phyloP scores from a whole-genome alignment of 2,888 invertebrate species.

The Drosophila hawaiiensis region DNA sequence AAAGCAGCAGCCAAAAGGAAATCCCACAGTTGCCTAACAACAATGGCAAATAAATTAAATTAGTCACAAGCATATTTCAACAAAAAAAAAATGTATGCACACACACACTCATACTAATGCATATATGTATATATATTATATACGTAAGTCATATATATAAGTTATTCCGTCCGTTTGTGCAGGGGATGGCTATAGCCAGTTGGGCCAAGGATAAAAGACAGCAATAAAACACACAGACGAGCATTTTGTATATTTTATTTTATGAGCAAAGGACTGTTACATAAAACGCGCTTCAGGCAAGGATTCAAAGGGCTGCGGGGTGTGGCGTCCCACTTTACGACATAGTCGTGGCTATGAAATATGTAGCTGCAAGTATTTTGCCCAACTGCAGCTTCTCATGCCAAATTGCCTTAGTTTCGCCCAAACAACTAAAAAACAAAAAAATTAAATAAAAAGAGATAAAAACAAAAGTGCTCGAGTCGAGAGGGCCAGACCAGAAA shows the following conservation, averaged over 20 bases:
- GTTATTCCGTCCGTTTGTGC: conserved; percentile 17
- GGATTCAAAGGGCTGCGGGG: conserved; percentile 43
- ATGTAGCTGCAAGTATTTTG: conserved; percentile 43
- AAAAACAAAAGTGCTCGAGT: conserved; percentile 10
- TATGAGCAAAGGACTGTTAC: conserved; percentile 66
- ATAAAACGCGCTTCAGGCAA: conserved; percentile 68
- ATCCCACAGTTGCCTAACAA: conserved; percentile 75
- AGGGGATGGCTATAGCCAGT: conserved; percentile 10
- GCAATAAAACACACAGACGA: conserved; percentile 58
- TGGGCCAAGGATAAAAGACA: conserved; percentile 67
- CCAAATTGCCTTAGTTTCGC: conserved; percentile 59
- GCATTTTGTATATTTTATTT: conserved; percentile 68
- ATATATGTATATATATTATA: conserved; percentile 9
- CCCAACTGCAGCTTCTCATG: conserved; percentile 41
- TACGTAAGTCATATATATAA: conserved; percentile 37
- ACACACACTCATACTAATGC: background rate
- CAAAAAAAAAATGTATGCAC: conserved; percentile 31
- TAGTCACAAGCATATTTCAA: conserved; percentile 80
- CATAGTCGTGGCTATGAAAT: conserved; percentile 40
- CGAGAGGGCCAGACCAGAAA: background rate
- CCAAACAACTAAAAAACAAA: conserved; percentile 10
- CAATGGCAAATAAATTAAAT: conserved; percentile 79
- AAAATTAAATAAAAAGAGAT: conserved; percentile 8
- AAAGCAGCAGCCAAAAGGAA: conserved; percentile 57
- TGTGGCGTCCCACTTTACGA: conserved; percentile 56